Evolutionary conservation across 2,888 invertebrate species (phyloP), one percentile per base, ranked within the genome.

Genomic region (Onthophagus sagittarius): DNA sequence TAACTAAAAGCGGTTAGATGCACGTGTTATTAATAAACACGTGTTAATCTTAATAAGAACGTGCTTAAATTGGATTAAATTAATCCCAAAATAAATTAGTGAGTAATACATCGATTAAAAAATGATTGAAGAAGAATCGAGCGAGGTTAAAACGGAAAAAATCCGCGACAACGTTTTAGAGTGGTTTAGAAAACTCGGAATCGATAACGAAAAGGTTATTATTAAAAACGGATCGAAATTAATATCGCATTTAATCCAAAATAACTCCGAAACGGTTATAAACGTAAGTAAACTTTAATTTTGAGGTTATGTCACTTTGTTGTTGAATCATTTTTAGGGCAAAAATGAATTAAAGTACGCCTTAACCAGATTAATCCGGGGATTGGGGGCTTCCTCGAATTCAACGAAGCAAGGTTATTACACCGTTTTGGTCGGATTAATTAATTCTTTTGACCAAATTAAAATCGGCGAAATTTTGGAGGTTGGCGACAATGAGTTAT

Each of bases 381-480:
- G 94, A 75, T 85, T 93, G 75, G 93, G 93, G 39, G 90, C 94
- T 0, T 89, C 91, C 15, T 87, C 90, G 62, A 87, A 88, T 15
- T 86, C 87, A 15, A 88, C 91, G 33, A 88, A 92, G 78, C 88
- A 89, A 73, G 93, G 93, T 23, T 93, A 91, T 84, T 94, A 90
- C 81, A 88, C 90, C 0, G 88, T 91, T 7, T 85, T 94, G 11
- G 90, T 91, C n/a, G 88, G 88, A 5, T 83, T 92, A 72, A 83
- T 94, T 9, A 85, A 84, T 63, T 84, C 87, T 71, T 85, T 87
- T 74, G 84, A 87, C 0, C 84, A 88, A 69, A 84, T 90, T 0
- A 83, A 87, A 11, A 82, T 90, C 0, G 80, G 87, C 5, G 85
- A 89, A 63, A 81, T 93, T 73, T 82, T 92, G 63, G 87, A 89